Evolutionary conservation across 2,113 vertebrate species (phyloP).

Genomic region (Phodopus roborovskii): DNA sequence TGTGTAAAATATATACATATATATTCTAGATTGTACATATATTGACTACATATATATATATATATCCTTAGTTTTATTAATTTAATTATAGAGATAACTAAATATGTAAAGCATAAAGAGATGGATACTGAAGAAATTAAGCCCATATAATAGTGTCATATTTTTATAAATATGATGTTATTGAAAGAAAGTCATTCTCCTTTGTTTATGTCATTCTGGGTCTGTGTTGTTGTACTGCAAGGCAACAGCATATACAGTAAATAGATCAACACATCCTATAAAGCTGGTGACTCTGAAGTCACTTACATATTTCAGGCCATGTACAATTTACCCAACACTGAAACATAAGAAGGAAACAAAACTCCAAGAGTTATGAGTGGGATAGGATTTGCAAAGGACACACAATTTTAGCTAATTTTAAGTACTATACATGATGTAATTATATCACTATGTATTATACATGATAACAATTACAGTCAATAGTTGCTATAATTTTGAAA

Average conservation of each 20-base stretch:
- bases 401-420: not conserved
- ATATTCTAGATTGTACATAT: not conserved
- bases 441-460: too few species aligned
- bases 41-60: not conserved
- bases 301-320: too few species aligned
- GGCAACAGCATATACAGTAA: not conserved
- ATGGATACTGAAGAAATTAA: not conserved
- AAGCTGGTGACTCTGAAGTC: not conserved
- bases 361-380: not conserved
- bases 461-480: not conserved
- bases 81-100: not conserved
- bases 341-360: not conserved
- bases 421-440: not conserved
- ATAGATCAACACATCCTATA: not conserved
- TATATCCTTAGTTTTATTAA: not conserved
- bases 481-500: not conserved
- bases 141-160: not conserved
- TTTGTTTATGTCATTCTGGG: too few species aligned
- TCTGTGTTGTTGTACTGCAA: not conserved
- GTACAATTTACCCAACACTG: not conserved
- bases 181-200: not conserved
- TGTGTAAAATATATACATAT: not conserved
- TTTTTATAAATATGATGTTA: not conserved
- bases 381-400: not conserved
- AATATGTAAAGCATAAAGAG: not conserved